phyloP scores from a whole-genome alignment of 2,797 vertebrate genomes.

The Esox masquinongy region DNA sequence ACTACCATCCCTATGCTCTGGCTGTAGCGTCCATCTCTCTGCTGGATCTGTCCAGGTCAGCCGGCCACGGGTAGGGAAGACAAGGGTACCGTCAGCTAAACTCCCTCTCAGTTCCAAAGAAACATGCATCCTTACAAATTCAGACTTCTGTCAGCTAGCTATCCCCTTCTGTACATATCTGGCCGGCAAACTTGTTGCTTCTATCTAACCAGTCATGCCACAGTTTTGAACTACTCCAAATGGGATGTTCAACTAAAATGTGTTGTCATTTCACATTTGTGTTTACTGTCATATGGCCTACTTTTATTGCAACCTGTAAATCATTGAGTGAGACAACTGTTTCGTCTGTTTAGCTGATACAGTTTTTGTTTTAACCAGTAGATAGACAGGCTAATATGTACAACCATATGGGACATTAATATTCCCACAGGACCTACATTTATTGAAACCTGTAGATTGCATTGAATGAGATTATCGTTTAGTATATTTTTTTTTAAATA shows the following conservation, averaged over 20 bases:
- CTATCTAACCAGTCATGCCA: neutral
- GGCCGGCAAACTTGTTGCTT: neutral
- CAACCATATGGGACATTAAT: too few species aligned
- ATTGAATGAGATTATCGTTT: neutral
- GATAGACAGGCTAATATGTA: too few species aligned
- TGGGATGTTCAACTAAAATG: neutral
- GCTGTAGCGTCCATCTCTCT: neutral
- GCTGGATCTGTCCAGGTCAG: slow-evolving; percentile 1
- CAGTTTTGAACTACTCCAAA: neutral
- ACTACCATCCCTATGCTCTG: neutral
- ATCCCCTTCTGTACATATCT: neutral
- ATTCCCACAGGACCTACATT: too few species aligned
- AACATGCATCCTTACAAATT: neutral
- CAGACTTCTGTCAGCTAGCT: neutral
- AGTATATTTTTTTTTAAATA: neutral
- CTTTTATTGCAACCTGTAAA: neutral
- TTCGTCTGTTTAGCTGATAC: too few species aligned
- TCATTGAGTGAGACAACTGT: neutral
- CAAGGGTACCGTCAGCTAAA: neutral
- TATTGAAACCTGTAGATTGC: too few species aligned
- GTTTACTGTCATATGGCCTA: neutral
- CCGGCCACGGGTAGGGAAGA: neutral
- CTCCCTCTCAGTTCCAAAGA: neutral
- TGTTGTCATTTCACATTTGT: neutral
- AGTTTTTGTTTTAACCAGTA: too few species aligned